Evolutionary conservation across 1,140 invertebrate species (phyloP).

Genomic region (Chymomyza costata): DNA sequence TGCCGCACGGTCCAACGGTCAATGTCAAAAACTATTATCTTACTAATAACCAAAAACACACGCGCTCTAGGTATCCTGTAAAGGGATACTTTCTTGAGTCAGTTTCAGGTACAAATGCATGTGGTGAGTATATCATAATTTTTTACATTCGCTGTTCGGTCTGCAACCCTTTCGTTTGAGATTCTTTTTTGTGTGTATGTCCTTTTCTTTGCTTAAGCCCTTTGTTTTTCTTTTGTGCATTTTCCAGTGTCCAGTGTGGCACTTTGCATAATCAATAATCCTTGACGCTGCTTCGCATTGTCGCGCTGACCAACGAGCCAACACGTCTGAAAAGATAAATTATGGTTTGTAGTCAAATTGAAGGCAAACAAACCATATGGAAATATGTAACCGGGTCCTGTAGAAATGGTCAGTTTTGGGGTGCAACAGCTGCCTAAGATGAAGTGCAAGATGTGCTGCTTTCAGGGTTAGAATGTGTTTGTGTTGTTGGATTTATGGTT

Average conservation of each 20-base stretch:
- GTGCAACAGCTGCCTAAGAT: not conserved
- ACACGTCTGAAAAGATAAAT: conserved; percentile 74
- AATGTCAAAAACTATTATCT: conserved; percentile 67
- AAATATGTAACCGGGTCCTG: not conserved
- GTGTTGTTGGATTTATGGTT: conserved; percentile 34
- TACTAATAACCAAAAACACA: conserved; percentile 73
- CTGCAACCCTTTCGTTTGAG: conserved; percentile 53
- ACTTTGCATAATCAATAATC: conserved; percentile 75
- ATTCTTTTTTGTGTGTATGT: conserved; percentile 27
- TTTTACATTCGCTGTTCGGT: conserved; percentile 42
- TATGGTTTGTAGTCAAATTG: conserved; percentile 75
- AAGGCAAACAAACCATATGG: conserved; percentile 71
- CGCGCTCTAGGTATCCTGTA: conserved; percentile 61
- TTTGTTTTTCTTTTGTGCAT: conserved; percentile 59
- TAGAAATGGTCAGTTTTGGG: no score
- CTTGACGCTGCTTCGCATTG: conserved; percentile 66
- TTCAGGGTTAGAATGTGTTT: conserved; percentile 38
- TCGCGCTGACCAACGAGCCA: conserved; percentile 60
- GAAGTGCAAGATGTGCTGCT: conserved; percentile 21
- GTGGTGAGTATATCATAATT: conserved; percentile 38
- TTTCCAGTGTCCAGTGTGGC: conserved; percentile 57
- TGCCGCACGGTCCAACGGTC: conserved; percentile 15
- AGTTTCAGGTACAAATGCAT: conserved; percentile 30
- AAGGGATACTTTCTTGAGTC: conserved; percentile 55
- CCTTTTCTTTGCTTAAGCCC: conserved; percentile 60